Percentiles rank a stretch among this genome's conserved stretches.
These are phyloP conservation scores for Hydrochoerus hydrochaeris DNA, from an alignment of 2,113 vertebrate genomes.

Conservation along the genomic window DNA sequence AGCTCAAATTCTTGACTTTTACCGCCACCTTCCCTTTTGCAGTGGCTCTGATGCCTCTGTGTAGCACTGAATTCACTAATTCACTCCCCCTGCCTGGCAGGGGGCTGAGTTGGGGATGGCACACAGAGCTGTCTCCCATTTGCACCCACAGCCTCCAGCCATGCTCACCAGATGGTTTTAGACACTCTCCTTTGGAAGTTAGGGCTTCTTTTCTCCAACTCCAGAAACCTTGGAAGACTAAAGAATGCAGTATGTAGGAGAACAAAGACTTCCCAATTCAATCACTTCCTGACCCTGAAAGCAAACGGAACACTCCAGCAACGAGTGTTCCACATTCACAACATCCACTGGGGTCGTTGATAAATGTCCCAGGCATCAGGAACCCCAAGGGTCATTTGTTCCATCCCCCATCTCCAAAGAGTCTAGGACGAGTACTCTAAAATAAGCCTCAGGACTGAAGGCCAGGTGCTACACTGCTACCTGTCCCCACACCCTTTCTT, in stretches of 20 bases:
- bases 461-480: neutral
- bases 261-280: neutral
- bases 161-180: neutral
- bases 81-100: neutral
- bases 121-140: neutral
- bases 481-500: neutral
- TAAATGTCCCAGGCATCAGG: neutral
- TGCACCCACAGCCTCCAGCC: neutral
- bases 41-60: neutral
- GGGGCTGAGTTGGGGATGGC: neutral
- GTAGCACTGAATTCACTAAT: neutral
- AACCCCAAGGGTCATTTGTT: neutral
- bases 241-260: neutral
- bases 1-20: neutral
- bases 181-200: neutral
- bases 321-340: neutral
- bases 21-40: neutral
- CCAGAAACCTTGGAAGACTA: neutral
- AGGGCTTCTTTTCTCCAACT: neutral
- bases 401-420: neutral
- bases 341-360: neutral
- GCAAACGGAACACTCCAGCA: neutral
- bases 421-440: neutral
- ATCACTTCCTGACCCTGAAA: neutral
- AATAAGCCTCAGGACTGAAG: neutral